These are phyloP conservation scores for Heteropelma amictum DNA, from an alignment of 2,888 invertebrate genomes.

Conservation along the genomic window DNA sequence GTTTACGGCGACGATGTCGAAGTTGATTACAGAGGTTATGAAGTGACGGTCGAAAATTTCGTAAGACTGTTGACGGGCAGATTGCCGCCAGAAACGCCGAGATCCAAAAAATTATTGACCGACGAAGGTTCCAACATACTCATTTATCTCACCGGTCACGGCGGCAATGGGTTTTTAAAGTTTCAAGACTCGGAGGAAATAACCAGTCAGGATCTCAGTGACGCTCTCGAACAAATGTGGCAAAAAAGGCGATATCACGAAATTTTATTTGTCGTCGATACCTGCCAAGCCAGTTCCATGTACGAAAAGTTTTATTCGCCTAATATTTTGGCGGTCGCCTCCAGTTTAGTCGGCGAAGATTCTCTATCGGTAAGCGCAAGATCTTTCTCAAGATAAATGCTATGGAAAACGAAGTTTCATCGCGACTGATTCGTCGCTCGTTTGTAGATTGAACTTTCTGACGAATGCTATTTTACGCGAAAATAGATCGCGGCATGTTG, in stretches of 20 bases:
- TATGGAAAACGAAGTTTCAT: too few relatives aligned
- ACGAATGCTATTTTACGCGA: too few relatives aligned
- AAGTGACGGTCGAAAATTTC: slow-evolving; percentile 98
- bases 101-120: slow-evolving; percentile 95
- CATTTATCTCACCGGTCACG: slow-evolving; percentile 97
- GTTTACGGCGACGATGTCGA: slow-evolving; percentile 99
- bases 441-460: too few relatives aligned
- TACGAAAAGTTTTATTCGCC: slow-evolving; percentile 99
- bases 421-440: too few relatives aligned
- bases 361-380: slow-evolving; percentile 89
- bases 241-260: slow-evolving; percentile 99
- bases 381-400: neutral
- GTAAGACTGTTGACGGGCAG: slow-evolving; percentile 96
- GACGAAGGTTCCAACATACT: slow-evolving; percentile 98
- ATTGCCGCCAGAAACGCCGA: slow-evolving; percentile 93
- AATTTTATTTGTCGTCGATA: slow-evolving; percentile 98
- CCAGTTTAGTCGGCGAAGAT: slow-evolving; percentile 98
- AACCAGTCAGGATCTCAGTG: slow-evolving; percentile 98
- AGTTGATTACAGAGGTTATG: slow-evolving; percentile 97
- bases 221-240: slow-evolving; percentile 99
- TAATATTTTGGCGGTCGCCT: slow-evolving; percentile 97
- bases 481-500: too few relatives aligned
- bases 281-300: slow-evolving; percentile 99
- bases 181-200: slow-evolving; percentile 99
- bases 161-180: slow-evolving; percentile 99